phyloP scores from a whole-genome alignment of 2,888 invertebrate genomes.

The Terebella lapidaria region DNA sequence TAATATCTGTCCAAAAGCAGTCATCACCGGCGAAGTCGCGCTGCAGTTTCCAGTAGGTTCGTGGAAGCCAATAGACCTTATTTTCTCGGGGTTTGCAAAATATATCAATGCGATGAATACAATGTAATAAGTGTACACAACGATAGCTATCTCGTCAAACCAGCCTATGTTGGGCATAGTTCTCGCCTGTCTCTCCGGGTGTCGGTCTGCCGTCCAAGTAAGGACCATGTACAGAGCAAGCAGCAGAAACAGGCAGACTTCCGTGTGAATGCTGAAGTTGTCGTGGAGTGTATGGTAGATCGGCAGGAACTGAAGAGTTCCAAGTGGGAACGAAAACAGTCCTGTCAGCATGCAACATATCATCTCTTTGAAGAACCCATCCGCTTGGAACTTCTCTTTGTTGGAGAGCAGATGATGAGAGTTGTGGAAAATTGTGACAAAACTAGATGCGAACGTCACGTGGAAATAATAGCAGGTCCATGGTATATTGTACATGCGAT shows the following conservation, averaged over 20 bases:
- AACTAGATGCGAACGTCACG: conserved; percentile 68
- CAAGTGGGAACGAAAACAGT: conserved; percentile 68
- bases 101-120: conserved; percentile 63
- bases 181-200: conserved; percentile 30
- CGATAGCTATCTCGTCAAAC: conserved; percentile 36
- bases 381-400: conserved; percentile 53
- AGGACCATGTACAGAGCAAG: conserved; percentile 62
- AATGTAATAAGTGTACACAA: conserved; percentile 61
- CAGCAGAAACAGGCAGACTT: conserved; percentile 66
- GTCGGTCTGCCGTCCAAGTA: conserved; percentile 62
- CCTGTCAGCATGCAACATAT: conserved; percentile 61
- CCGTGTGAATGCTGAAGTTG: conserved; percentile 64
- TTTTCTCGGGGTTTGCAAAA: conserved; percentile 65
- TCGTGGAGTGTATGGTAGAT: conserved; percentile 77
- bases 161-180: conserved; percentile 13
- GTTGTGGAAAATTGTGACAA: conserved; percentile 66
- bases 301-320: conserved; percentile 67
- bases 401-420: conserved; percentile 58
- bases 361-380: conserved; percentile 56
- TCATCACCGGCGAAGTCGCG: conserved; percentile 60
- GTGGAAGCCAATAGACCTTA: conserved; percentile 67
- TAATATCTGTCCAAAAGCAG: conserved; percentile 62
- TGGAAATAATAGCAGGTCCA: conserved; percentile 83
- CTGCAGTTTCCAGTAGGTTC: conserved; percentile 73
- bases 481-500: conserved; percentile 74